These are phyloP conservation scores for Drosophila paramelanica DNA, from an alignment of 2,888 invertebrate genomes.

Conservation along the genomic window DNA sequence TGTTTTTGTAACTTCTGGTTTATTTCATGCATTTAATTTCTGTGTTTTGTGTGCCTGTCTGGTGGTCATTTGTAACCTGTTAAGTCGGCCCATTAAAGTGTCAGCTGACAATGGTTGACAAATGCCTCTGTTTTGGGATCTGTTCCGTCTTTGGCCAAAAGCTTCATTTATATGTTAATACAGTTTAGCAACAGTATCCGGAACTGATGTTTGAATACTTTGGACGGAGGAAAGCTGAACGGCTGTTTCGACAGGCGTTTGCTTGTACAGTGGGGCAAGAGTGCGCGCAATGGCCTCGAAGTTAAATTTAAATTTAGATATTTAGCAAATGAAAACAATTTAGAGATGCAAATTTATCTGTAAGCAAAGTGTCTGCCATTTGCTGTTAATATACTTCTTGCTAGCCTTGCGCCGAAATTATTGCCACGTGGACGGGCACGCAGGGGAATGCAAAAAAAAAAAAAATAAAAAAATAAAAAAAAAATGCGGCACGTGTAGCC, in stretches of 20 bases:
- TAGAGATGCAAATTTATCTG: constrained; percentile 70
- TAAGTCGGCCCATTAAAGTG: constrained; percentile 62
- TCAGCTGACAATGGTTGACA: constrained; percentile 49
- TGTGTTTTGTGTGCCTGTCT: constrained; percentile 6
- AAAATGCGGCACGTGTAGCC: constrained; percentile 34
- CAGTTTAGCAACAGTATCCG: constrained; percentile 23
- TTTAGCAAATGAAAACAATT: constrained; percentile 29
- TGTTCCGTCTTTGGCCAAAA: constrained; percentile 33
- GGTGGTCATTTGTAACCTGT: constrained; percentile 50
- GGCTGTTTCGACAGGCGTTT: constrained; percentile 3
- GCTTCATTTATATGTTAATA: constrained; percentile 70
- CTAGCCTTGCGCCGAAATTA: constrained; percentile 32
- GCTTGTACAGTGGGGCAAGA: constrained; percentile 21
- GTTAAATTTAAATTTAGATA: constrained; percentile 16
- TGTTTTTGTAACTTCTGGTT: background rate
- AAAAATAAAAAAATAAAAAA: background rate
- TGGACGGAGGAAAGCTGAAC: background rate
- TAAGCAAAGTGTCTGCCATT: constrained; percentile 46
- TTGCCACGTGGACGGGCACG: constrained; percentile 15
- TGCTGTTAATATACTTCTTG: constrained; percentile 29
- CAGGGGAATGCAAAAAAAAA: constrained; percentile 4
- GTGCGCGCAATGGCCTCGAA: background rate
- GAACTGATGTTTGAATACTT: constrained; percentile 18
- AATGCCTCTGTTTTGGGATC: constrained; percentile 26
- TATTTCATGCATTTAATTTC: background rate